A percentile compares a stretch with the other conserved stretches of the same genome.
Evolutionary conservation across 1,140 invertebrate genomes (phyloP).

Genomic region (Calliopsis andreniformis): DNA sequence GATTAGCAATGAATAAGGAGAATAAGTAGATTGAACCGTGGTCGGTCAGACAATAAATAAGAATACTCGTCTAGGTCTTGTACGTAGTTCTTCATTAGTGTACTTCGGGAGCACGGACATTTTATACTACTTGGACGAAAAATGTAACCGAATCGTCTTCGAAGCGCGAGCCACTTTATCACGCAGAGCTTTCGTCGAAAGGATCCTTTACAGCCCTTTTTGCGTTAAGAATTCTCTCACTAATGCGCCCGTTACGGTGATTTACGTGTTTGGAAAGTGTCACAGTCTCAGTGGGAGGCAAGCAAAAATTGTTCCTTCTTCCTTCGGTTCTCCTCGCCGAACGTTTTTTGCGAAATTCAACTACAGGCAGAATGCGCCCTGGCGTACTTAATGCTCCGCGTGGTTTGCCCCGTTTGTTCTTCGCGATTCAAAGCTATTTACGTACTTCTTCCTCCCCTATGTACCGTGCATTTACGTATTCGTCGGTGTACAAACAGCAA

Average conservation of each 20-base stretch:
- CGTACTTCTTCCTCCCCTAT: not conserved
- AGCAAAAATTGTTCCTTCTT: constrained; percentile 2
- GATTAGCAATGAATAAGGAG: no score
- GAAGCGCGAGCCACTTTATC: no score
- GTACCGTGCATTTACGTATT: not conserved
- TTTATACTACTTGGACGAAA: no score
- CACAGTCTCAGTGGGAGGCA: no score
- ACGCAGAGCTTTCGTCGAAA: no score
- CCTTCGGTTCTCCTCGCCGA: not conserved
- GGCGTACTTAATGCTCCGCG: constrained; percentile 10
- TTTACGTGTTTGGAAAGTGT: constrained; percentile 19
- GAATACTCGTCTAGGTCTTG: no score
- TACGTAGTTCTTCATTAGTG: no score
- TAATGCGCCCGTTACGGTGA: not conserved
- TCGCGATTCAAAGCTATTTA: constrained; percentile 13
- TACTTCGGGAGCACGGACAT: no score
- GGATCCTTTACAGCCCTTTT: not conserved
- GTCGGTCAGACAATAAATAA: no score
- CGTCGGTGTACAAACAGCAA: not conserved
- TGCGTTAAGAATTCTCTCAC: not conserved
- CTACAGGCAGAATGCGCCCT: not conserved
- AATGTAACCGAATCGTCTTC: no score
- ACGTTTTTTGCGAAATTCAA: not conserved
- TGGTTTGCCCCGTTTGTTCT: not conserved
- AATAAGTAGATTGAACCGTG: no score